A percentile compares a stretch with the other conserved stretches of the same genome.
Conservation (phyloP, 1,140 invertebrate genomes). For the Saccostrea glomerata region DNA sequence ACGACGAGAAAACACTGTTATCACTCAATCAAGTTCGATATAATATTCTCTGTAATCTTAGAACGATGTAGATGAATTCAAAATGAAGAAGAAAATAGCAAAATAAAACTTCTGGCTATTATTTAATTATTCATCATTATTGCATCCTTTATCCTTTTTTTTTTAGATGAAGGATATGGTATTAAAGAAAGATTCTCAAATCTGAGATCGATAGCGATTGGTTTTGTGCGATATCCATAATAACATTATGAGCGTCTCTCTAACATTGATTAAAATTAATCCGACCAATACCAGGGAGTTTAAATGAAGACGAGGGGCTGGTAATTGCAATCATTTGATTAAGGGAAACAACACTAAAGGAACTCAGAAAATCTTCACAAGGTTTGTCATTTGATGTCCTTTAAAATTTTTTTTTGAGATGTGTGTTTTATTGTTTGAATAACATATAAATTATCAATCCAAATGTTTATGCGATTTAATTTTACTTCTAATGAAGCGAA, state of each 20-base stretch:
- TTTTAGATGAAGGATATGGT: not conserved
- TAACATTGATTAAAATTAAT: constrained; percentile 37
- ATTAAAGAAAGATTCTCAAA: not conserved
- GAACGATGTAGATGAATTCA: not conserved
- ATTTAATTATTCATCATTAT: constrained; percentile 9
- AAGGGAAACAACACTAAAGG: not conserved
- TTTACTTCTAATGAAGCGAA: no score
- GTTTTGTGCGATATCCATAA: not conserved
- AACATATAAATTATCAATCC: no score
- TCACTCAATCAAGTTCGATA: not conserved
- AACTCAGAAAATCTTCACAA: not conserved
- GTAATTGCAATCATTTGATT: not conserved
- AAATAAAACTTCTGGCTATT: constrained; percentile 8
- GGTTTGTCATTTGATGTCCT: not conserved
- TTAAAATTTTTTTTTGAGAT: not conserved
- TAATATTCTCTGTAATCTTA: not conserved
- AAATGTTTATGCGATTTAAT: no score
- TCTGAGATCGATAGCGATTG: constrained; percentile 13
- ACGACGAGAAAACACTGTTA: not conserved
- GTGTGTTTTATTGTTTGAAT: no score
- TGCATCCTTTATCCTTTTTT: not conserved
- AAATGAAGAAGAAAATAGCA: not conserved
- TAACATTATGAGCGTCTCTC: constrained; percentile 19
- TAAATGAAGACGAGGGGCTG: constrained; percentile 15
- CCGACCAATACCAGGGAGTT: not conserved